Evolutionary conservation across 2,888 invertebrate genomes (phyloP).

Genomic region (Itoplectis maculator): DNA sequence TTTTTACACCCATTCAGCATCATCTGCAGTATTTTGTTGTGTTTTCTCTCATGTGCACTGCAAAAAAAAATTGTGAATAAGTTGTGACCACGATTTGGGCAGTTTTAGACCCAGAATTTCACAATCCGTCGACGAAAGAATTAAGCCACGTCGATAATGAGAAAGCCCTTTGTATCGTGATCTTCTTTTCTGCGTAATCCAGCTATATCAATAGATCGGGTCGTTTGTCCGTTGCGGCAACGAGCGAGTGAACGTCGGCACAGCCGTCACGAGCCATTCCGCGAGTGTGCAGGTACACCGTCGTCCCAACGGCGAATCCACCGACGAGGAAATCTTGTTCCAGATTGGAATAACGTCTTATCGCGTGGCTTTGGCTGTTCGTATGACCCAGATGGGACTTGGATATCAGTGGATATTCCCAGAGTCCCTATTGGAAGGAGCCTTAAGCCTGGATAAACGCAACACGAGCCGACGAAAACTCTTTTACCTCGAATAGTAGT

Average conservation of each 20-base stretch:
- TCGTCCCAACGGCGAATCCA: conserved; percentile 1
- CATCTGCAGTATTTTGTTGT: background rate
- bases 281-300: background rate
- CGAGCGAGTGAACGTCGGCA: background rate
- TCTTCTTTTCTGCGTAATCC: background rate
- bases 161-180: background rate
- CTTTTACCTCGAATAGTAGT: conserved; percentile 17
- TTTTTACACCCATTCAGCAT: background rate
- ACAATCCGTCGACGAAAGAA: background rate
- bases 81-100: too few species aligned
- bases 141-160: conserved; percentile 1
- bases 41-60: too few species aligned
- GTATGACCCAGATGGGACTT: conserved; percentile 34
- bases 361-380: conserved; percentile 36
- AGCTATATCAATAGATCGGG: conserved; percentile 6
- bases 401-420: conserved; percentile 30
- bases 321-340: conserved; percentile 54
- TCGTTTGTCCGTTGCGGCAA: conserved; percentile 14
- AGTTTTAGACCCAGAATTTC: too few species aligned
- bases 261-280: conserved; percentile 4
- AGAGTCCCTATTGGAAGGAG: conserved; percentile 16
- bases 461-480: conserved; percentile 43
- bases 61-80: too few species aligned
- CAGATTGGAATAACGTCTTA: conserved; percentile 58
- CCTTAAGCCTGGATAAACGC: conserved; percentile 47